Percentiles rank a stretch among this genome's conserved stretches.
Evolutionary conservation across 1,140 invertebrate species (phyloP).

Genomic region (Pseudomyrmex gracilis): DNA sequence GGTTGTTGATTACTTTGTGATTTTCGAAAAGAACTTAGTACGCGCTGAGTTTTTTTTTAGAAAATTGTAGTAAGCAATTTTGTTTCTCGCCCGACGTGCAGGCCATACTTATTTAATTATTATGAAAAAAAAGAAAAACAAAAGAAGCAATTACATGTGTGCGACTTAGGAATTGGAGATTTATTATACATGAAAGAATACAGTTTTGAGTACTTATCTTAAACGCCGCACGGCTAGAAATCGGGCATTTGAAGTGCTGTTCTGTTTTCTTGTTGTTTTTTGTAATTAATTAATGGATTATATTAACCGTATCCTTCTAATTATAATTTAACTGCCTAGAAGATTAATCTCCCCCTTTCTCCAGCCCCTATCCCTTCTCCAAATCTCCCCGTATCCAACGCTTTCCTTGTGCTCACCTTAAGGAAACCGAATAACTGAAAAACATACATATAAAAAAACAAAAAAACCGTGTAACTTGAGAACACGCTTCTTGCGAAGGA

Average conservation of each 20-base stretch:
- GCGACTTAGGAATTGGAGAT: not conserved
- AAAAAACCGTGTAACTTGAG: conserved; percentile 72
- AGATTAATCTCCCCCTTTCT: conserved; percentile 75
- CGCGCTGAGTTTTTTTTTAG: conserved; percentile 68
- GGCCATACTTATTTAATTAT: conserved; percentile 59
- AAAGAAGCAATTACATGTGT: conserved; percentile 22
- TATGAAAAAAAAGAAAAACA: conserved; percentile 64
- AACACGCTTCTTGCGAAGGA: conserved; percentile 66
- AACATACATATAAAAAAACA: conserved; percentile 67
- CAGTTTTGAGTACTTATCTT: conserved; percentile 66
- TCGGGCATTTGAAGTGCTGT: conserved; percentile 75
- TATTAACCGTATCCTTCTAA: conserved; percentile 82
- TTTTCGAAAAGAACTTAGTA: conserved; percentile 67
- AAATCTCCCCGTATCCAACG: conserved; percentile 68
- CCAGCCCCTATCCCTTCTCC: conserved; percentile 62
- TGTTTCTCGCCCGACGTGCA: conserved; percentile 67
- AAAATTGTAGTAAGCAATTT: conserved; percentile 67
- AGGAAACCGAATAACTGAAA: conserved; percentile 60
- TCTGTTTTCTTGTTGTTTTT: conserved; percentile 84
- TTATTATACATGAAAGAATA: conserved; percentile 45
- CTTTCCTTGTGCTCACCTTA: conserved; percentile 71
- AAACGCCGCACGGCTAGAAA: conserved; percentile 67
- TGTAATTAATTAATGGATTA: conserved; percentile 84
- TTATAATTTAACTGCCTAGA: conserved; percentile 84
- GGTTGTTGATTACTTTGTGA: conserved; percentile 72